Evolutionary conservation across 1,140 invertebrate species (phyloP).

Genomic region (Bemisia tabaci): DNA sequence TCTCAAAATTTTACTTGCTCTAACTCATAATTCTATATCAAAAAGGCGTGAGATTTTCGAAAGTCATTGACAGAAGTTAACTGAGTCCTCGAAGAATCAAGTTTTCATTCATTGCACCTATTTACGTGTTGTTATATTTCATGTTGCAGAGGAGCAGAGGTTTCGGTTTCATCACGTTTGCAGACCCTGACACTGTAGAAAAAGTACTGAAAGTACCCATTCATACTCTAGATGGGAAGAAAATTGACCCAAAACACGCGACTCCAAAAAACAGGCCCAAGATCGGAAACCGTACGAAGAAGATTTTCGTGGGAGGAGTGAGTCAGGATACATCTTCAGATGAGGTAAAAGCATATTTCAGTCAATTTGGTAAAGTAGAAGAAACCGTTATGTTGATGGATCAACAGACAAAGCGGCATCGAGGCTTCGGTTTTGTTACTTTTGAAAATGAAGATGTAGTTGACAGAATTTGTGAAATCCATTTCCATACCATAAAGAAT

Average conservation of each 20-base stretch:
- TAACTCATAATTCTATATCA: too few species aligned
- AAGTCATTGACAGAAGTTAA: too few species aligned
- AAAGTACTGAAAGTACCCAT: constrained; percentile 79
- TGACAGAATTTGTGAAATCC: constrained; percentile 80
- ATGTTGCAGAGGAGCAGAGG: constrained; percentile 72
- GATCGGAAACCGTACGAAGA: constrained; percentile 73
- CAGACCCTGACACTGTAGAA: constrained; percentile 73
- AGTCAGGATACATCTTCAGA: constrained; percentile 82
- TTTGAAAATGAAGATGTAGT: constrained; percentile 85
- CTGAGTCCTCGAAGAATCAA: too few species aligned
- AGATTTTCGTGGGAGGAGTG: constrained; percentile 83
- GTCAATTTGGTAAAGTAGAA: constrained; percentile 80
- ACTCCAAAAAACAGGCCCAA: constrained; percentile 81
- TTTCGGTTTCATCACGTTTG: constrained; percentile 87
- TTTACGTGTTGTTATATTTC: too few species aligned
- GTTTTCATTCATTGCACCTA: too few species aligned
- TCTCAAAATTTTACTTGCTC: too few species aligned
- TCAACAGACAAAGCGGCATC: constrained; percentile 80
- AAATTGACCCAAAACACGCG: constrained; percentile 86
- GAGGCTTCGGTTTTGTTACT: constrained; percentile 83
- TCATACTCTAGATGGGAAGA: constrained; percentile 86
- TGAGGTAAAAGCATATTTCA: constrained; percentile 82
- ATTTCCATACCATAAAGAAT: constrained; percentile 85
- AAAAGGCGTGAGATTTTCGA: too few species aligned
- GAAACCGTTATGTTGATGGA: constrained; percentile 91